A percentile compares a stretch with the other conserved stretches of the same genome.
Conservation (phyloP, 23 tunicate species). For the Phallusia fumigata region DNA sequence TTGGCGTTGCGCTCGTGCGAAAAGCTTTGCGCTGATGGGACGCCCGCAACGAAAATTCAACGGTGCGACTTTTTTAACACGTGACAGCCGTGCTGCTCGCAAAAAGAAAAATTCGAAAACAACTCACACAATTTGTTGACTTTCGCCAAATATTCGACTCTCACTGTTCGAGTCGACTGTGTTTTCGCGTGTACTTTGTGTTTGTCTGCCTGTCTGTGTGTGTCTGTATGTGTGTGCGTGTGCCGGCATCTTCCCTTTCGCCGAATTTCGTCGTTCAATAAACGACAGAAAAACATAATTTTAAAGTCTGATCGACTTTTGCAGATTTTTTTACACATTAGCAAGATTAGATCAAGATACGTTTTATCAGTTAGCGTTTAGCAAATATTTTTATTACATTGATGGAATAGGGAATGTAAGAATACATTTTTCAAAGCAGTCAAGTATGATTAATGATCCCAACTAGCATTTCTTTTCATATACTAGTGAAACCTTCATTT, state of each 20-base stretch:
- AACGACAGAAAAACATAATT: not conserved
- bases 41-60: not conserved
- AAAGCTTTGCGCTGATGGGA: not conserved
- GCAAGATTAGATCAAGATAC: too few relatives aligned
- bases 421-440: too few relatives aligned
- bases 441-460: too few relatives aligned
- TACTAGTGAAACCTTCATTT: too few relatives aligned
- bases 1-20: too few relatives aligned
- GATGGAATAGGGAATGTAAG: too few relatives aligned
- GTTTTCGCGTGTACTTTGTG: constrained; percentile 4
- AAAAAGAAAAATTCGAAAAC: not conserved
- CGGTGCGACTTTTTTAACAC: not conserved
- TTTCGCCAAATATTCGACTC: not conserved
- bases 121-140: not conserved
- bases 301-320: too few relatives aligned
- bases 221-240: not conserved
- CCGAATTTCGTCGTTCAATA: not conserved
- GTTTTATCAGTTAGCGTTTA: too few relatives aligned
- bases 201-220: not conserved
- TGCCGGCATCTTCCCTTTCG: constrained; percentile 5
- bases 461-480: too few relatives aligned
- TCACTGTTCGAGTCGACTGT: not conserved
- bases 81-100: not conserved
- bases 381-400: too few relatives aligned
- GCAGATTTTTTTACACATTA: too few relatives aligned